Base-by-base conservation (phyloP, 1,140 invertebrate genomes). In the Acarapis woodi region DNA sequence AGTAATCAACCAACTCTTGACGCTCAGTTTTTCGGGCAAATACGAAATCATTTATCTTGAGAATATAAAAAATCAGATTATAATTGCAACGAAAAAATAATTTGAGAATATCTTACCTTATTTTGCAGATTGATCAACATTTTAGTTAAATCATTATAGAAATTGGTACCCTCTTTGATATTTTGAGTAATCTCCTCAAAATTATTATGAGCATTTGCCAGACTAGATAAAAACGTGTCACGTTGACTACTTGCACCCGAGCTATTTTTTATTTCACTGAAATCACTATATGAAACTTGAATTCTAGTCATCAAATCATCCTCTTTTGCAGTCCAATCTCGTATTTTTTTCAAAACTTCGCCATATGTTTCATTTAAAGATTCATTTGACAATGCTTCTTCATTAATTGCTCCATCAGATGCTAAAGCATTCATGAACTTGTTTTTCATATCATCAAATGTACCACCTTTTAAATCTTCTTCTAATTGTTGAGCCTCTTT, bases 21-120 rank as follows among this genome's bases (percentile, higher is more conserved):
- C 94, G 96, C 56, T 97, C 90, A 1, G 88, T 94, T 61, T 90
- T 87, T 4, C 90, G 73, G 22, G 90, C 90, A 59, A 97, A 97
- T 54, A 83, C 90, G 58, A 83, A 96, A 59, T 99, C 93, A 1
- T 72, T 73, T 47, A n/a, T n/a, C n/a, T n/a, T n/a, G n/a, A n/a
- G n/a, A n/a, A n/a, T n/a, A n/a, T n/a, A n/a, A n/a, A n/a, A n/a
- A n/a, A n/a, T n/a, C n/a, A n/a, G n/a, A n/a, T n/a, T n/a, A n/a
- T n/a, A n/a, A n/a, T n/a, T n/a, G n/a, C n/a, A n/a, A n/a, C n/a
- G n/a, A n/a, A n/a, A n/a, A n/a, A n/a, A n/a, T n/a, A n/a, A n/a
- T n/a, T n/a, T n/a, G n/a, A n/a, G n/a, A n/a, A n/a, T n/a, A n/a
- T n/a, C n/a, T n/a, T 47, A 97, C 76, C 60, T 97, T 97, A 54